Evolutionary conservation across 2,888 invertebrate species (phyloP), one percentile per base, ranked within the genome.

Genomic region (Nomada goodeniana): DNA sequence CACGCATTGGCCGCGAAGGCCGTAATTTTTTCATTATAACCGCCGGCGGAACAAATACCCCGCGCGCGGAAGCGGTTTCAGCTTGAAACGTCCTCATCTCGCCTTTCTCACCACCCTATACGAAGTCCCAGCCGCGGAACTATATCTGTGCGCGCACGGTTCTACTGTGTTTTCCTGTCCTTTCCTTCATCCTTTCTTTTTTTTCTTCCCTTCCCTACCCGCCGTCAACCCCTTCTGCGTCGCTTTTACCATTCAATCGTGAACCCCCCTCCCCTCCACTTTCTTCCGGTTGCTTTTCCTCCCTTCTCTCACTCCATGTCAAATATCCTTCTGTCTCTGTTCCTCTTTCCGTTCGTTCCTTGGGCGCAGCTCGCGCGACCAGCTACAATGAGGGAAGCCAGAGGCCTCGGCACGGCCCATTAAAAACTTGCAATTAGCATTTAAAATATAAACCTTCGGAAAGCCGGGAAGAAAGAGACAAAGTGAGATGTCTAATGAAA

Each of bases 401-500:
- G 86, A 80, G 80, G 83, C 84, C 87, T 83, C 87, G 88, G 86
- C 87, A 86, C 89, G 91, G 90, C 87, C 92, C 91, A 92, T 93
- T 93, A 91, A 93, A 93, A 92, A 91, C 90, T 92, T 90, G 93
- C 93, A 93, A 93, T 93, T 93, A 93, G 92, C 93, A 93, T 93
- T 93, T 92, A 92, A 92, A 93, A 92, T 91, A 92, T 91, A 91
- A 91, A 91, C 90, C 90, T 89, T 86, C 84, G 80, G 73, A 71
- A 82, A 61, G 50, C 59, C 29, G 26, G 76, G 47, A 76, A 63
- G 63, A 50, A 75, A 84, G 91, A 90, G 90, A 92, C 92, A 92
- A 92, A 92, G 92, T 92, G 91, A 91, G 91, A 92, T 89, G 92
- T 92, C 91, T 92, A 92, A 93, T 93, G 93, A 93, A 93, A 93